A percentile compares a stretch with the other conserved stretches of the same genome.
Evolutionary conservation across 2,797 vertebrate species (phyloP).

Genomic region (Phaenicophaeus curvirostris): DNA sequence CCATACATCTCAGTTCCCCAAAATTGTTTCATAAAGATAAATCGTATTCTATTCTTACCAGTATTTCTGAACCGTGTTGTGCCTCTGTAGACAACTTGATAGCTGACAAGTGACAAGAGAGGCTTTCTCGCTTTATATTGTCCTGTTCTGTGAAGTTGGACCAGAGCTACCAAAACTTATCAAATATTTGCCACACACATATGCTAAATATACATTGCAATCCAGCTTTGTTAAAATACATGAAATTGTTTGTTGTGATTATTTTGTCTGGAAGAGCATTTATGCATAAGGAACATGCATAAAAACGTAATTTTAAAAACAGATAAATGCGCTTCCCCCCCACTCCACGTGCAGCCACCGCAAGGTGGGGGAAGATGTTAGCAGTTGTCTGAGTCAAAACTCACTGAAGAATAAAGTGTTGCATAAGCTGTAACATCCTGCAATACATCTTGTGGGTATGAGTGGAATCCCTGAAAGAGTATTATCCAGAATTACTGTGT

Average conservation of each 20-base stretch:
- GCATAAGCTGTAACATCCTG: not conserved
- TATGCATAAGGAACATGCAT: not conserved
- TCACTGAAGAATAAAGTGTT: not conserved
- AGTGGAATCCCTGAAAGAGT: not conserved
- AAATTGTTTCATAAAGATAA: not conserved
- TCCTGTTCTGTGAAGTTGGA: not conserved
- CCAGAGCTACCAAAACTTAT: not conserved
- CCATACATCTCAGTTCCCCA: not conserved
- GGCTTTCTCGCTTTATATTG: not conserved
- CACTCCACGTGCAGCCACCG: not conserved
- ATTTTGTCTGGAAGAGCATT: not conserved
- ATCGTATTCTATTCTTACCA: not conserved
- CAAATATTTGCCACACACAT: not conserved
- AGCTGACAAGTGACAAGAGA: not conserved
- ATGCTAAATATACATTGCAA: not conserved
- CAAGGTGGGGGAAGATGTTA: not conserved
- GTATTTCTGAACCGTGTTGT: not conserved
- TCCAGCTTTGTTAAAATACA: not conserved
- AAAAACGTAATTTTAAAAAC: not conserved
- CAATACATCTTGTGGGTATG: not conserved
- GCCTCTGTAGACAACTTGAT: not conserved
- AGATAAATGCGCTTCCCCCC: not conserved
- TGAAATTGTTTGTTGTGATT: fast-evolving
- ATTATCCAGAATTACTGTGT: conserved; percentile 11
- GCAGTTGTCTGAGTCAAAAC: not conserved